Conservation (phyloP, 2,113 vertebrate species). For the Thomomys bottae region DNA sequence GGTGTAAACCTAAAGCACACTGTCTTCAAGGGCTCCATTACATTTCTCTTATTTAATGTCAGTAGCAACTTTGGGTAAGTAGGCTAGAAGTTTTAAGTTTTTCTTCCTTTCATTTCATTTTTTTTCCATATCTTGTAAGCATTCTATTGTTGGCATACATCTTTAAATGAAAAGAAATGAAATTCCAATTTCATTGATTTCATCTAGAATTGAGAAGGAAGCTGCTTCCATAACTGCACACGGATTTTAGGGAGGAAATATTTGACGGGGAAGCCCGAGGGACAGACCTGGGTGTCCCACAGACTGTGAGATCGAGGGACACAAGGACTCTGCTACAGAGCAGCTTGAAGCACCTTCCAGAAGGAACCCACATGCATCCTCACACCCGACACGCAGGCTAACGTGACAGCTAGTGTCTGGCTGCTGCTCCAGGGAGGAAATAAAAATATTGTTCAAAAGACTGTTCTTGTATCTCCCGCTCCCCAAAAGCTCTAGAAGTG, state of each 20-base stretch:
- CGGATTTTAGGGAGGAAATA: background rate
- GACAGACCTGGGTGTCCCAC: background rate
- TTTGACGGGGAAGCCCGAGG: background rate
- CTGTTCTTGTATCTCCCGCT: background rate
- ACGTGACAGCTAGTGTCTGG: background rate
- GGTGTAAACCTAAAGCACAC: too few relatives aligned
- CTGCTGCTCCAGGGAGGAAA: background rate
- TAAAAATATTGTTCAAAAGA: background rate
- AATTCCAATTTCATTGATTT: background rate
- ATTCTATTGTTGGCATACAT: background rate
- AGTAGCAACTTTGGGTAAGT: too few relatives aligned
- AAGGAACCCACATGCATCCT: background rate
- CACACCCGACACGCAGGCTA: background rate
- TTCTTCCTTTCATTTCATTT: background rate
- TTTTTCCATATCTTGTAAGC: background rate
- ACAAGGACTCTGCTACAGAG: too few relatives aligned
- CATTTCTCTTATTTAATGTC: too few relatives aligned
- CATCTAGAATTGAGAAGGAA: background rate
- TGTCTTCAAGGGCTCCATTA: too few relatives aligned
- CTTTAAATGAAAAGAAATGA: background rate
- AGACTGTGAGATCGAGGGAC: background rate
- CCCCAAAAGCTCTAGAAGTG: too few relatives aligned
- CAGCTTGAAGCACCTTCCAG: fast-evolving
- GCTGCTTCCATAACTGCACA: background rate
- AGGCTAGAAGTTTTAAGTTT: background rate